Base-by-base conservation (phyloP, 2,888 invertebrate genomes). In the Drosophila austrosaltans region DNA sequence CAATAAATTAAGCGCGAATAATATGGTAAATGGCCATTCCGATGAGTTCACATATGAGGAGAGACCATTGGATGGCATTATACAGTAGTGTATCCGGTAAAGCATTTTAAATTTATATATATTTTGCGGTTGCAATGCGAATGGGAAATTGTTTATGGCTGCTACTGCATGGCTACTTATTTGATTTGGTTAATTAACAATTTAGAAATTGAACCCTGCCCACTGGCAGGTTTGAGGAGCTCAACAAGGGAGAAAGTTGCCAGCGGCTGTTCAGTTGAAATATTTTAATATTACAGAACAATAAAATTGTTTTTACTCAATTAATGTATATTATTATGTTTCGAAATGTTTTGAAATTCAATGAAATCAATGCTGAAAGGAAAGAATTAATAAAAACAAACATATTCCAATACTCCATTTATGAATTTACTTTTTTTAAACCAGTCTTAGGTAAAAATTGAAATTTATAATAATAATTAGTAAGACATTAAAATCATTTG, bases 21-120 rank as follows among this genome's bases (percentile, higher is more conserved):
- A 78, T 16, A 30, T 85, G 70, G 72, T 42, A 81, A 82, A 83
- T 84, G 75, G 72, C 71, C 64, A 69, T 76, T 75, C 56, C 57
- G 39, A n/a, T 40, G 72, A 70, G 48, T 22, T 10, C 22, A 48
- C 69, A 75, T 57, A 65, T 69, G 76, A 59, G 68, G 66, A 48
- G 42, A 48, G 48, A 25, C 48, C 48, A 76, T 77, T 28, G 20
- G 8, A 40, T 32, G 20, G 44, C 16, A 67, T 67, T 30, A 30
- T 30, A 30, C 36, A 36, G 30, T 36, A 36, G 48, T 67, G 56
- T 61, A 63, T 36, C 42, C 54, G 61, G 7, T 54, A 25, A 39
- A 25, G 39, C 39, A 36, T 40, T 59, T 42, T 53, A 53, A 8
- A 20, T 7, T 53, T 61, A 8, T 32, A 5, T 32, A 22, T 39